Base-by-base conservation (phyloP, 2,113 vertebrate genomes). In the Morone chrysops region DNA sequence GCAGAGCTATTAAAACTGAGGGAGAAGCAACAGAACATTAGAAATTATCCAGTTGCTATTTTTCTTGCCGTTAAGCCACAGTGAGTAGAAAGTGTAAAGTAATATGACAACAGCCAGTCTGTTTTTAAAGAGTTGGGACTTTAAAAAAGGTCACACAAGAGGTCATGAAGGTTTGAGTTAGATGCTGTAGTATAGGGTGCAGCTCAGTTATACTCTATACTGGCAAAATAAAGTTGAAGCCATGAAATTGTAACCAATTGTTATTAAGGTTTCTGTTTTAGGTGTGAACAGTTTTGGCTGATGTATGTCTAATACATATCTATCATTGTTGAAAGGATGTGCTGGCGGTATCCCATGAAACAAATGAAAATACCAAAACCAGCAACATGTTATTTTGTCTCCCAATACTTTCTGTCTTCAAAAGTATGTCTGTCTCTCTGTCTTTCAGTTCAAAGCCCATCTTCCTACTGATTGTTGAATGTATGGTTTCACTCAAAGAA, bases 1-100 rank as follows among this genome's bases (percentile, higher is more conserved):
- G 59, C n/a, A 6, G 62, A 79, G 67, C 86, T 87, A 88, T 91
- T 72, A 63, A 84, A 78, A 67, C 11, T 1, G 40, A 53, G 47
- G 51, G 53, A 75, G 81, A 45, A 57, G 68, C 47, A 56, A 80
- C 45, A 50, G 85, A 86, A 81, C 57, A 83, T 79, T 78, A 81
- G 3, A 41, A 71, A 72, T 12, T 31, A 90, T 83, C 25, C 80
- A 78, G 78, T 18, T 75, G 67, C 67, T 70, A 38, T 84, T 75
- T 87, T 59, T 69, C 47, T 80, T 61, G 7, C 1, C 40, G 68
- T 76, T 51, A 70, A 83, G 57, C 43, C 25, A 68, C 61, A 73
- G 40, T 7, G 10, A 81, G 56, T 6, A 43, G 20, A 50, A 71
- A 72, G 6, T 41, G 51, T 48, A 0, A 56, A 69, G 16, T n/a